Conservation (phyloP, 2,888 invertebrate species). For the Drosophila setosimentum region DNA sequence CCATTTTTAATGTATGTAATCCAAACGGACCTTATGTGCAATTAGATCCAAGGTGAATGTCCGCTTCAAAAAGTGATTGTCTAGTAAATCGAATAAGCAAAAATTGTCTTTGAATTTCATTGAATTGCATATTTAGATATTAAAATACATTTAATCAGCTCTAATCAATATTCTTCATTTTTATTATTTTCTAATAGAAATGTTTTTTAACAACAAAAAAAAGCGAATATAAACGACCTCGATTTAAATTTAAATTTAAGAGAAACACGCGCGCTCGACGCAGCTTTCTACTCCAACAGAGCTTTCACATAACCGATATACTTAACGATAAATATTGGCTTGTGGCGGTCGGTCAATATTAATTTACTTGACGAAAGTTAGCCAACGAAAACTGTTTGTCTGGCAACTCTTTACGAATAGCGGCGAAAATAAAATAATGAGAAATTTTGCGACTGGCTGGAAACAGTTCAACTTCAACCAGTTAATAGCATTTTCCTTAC, state of each 20-base stretch:
- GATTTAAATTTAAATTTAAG: slow-evolving; percentile 12
- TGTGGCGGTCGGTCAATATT: slow-evolving; percentile 33
- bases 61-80: not conserved
- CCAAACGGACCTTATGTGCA: not conserved
- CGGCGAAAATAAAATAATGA: not conserved
- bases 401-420: slow-evolving; percentile 1
- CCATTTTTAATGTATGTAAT: slow-evolving; percentile 26
- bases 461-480: too few species aligned
- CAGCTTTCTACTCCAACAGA: not conserved
- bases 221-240: not conserved
- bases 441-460: not conserved
- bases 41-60: slow-evolving; percentile 24
- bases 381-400: not conserved
- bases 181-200: not conserved
- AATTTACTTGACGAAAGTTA: slow-evolving; percentile 5
- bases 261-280: not conserved
- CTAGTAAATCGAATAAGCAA: not conserved
- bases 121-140: not conserved
- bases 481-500: too few species aligned
- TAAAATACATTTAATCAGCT: not conserved
- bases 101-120: not conserved
- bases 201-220: not conserved
- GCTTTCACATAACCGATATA: not conserved
- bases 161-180: not conserved
- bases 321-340: not conserved